A percentile compares a stretch with the other conserved stretches of the same genome.
These are phyloP conservation scores for Garra rufa DNA, from an alignment of 2,113 vertebrate genomes.

Conservation along the genomic window DNA sequence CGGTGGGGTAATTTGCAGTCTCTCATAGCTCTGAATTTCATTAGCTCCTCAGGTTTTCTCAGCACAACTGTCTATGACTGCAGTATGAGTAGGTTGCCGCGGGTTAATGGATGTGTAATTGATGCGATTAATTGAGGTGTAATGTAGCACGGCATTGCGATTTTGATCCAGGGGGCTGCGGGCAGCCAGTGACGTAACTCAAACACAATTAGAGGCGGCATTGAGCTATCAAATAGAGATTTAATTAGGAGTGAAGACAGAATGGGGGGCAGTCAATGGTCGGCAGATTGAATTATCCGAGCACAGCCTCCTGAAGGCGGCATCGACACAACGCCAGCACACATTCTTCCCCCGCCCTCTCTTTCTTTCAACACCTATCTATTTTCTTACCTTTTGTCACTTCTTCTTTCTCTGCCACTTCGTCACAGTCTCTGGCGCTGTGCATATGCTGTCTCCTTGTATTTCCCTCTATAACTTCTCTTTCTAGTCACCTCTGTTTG, in stretches of 20 bases:
- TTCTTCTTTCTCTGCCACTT: slow-evolving; percentile 57
- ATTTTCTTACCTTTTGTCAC: slow-evolving; percentile 47
- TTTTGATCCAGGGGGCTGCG: slow-evolving; percentile 63
- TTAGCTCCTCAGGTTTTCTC: slow-evolving; percentile 52
- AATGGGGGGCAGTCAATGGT: slow-evolving; percentile 75
- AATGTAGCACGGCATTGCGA: slow-evolving; percentile 70
- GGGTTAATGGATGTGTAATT: slow-evolving; percentile 79
- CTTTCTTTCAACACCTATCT: slow-evolving; percentile 39
- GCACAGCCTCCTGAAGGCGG: slow-evolving; percentile 64
- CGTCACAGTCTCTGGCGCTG: slow-evolving; percentile 60
- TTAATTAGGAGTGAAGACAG: slow-evolving; percentile 79
- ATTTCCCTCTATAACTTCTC: slow-evolving; percentile 38
- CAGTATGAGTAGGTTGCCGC: slow-evolving; percentile 66
- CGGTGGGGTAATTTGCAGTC: slow-evolving; percentile 50
- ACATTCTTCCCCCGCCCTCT: slow-evolving; percentile 12
- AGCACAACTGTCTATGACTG: slow-evolving; percentile 48
- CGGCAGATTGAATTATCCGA: slow-evolving; percentile 79
- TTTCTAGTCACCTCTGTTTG: slow-evolving; percentile 48
- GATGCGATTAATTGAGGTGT: slow-evolving; percentile 82
- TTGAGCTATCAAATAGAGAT: slow-evolving; percentile 79
- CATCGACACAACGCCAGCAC: slow-evolving; percentile 63
- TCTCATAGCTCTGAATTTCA: slow-evolving; percentile 54
- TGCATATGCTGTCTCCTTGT: slow-evolving; percentile 31
- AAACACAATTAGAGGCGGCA: slow-evolving; percentile 76
- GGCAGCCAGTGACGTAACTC: slow-evolving; percentile 66